Percentiles rank a stretch among this genome's conserved stretches.
Evolutionary conservation across 2,797 vertebrate genomes (phyloP).

Genomic region (Glyptemys insculpta): DNA sequence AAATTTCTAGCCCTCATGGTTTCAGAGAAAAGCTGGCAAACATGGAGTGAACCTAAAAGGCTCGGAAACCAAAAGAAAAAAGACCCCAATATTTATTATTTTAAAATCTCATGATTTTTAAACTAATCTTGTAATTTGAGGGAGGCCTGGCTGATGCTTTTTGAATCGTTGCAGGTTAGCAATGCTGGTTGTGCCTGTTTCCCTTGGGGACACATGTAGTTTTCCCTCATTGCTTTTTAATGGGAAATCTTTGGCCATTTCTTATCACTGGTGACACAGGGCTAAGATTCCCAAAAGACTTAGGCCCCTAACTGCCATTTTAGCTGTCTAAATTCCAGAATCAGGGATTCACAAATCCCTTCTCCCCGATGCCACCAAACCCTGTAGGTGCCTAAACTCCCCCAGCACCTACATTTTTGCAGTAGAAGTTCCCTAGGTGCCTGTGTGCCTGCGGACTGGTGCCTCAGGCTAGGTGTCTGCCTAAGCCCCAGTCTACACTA

Average conservation of each 20-base stretch:
- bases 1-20: neutral
- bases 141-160: neutral
- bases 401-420: neutral
- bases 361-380: neutral
- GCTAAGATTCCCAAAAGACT: neutral
- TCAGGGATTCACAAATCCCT: neutral
- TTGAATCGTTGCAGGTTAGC: neutral
- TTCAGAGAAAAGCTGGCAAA: neutral
- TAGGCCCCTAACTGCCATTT: neutral
- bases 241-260: neutral
- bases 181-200: neutral
- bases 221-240: neutral
- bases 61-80: neutral
- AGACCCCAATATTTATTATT: neutral
- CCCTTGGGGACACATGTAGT: neutral
- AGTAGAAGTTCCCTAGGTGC: neutral
- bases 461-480: no score
- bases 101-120: neutral
- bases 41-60: neutral
- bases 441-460: no score
- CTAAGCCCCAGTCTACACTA: no score
- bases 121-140: neutral
- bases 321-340: neutral
- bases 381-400: neutral
- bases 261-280: neutral